Conservation (phyloP, 2,888 invertebrate species). For the Athalia circularis region DNA sequence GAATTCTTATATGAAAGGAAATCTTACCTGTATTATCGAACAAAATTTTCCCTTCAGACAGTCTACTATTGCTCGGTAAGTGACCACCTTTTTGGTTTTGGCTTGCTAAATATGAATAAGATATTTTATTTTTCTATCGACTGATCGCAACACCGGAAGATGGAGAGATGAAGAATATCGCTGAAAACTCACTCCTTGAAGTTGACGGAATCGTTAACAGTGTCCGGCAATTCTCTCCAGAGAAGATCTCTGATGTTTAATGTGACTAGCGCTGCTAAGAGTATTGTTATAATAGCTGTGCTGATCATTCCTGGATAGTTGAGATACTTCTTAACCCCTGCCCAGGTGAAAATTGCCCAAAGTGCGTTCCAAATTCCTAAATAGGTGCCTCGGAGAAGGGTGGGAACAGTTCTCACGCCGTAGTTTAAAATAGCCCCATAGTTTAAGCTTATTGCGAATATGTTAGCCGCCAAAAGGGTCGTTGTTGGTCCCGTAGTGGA, state of each 20-base stretch:
- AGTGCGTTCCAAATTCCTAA: conserved; percentile 52
- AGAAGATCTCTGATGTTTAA: conserved; percentile 53
- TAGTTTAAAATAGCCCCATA: conserved; percentile 56
- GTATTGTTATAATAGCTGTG: conserved; percentile 49
- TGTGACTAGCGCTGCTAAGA: conserved; percentile 53
- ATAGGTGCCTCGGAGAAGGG: conserved; percentile 53
- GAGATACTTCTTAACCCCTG: conserved; percentile 53
- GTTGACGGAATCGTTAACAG: conserved; percentile 50
- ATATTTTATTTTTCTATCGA: neutral
- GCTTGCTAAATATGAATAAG: conserved; percentile 45
- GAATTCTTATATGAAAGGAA: too few species aligned
- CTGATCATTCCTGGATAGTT: conserved; percentile 51
- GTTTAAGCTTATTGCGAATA: conserved; percentile 52
- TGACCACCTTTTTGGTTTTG: conserved; percentile 56
- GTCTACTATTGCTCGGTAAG: conserved; percentile 43
- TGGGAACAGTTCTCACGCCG: conserved; percentile 54
- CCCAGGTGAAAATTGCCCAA: conserved; percentile 54
- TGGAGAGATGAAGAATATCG: neutral
- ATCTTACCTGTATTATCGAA: too few species aligned
- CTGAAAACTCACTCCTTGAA: conserved; percentile 52
- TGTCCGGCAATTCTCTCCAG: conserved; percentile 55
- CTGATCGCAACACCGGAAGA: too few species aligned
- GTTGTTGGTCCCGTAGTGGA: conserved; percentile 52
- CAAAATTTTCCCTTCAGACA: too few species aligned
- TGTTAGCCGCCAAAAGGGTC: conserved; percentile 52